Conservation (phyloP, 1,140 invertebrate species). For the Drosophila pandora region DNA sequence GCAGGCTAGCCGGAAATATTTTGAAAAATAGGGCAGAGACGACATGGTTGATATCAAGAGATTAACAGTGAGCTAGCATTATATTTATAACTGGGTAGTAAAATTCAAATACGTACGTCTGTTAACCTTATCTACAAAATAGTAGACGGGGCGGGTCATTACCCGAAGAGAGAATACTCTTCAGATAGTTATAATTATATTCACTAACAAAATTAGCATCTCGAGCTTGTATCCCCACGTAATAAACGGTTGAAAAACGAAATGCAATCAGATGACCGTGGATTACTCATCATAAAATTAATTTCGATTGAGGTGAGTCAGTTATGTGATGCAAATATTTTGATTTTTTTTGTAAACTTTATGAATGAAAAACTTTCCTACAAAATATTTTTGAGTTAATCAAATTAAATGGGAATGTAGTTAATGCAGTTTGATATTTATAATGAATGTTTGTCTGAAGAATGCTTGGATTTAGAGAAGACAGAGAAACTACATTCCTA, state of each 20-base stretch:
- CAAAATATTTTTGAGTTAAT: too few species aligned
- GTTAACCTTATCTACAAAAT: background rate
- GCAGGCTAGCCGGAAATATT: background rate
- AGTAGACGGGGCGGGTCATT: background rate
- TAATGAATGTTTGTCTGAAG: too few species aligned
- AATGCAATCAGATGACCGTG: background rate
- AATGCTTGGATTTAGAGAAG: too few species aligned
- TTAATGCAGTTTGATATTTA: too few species aligned
- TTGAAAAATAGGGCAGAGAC: slow-evolving; percentile 8
- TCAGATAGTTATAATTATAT: too few species aligned
- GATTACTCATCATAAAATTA: slow-evolving; percentile 20
- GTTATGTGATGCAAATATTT: too few species aligned
- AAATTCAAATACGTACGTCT: background rate
- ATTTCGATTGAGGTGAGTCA: slow-evolving; percentile 1
- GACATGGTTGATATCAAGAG: background rate
- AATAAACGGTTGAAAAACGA: background rate
- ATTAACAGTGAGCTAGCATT: background rate
- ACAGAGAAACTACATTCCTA: background rate
- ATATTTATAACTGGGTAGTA: background rate
- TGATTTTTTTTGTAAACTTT: too few species aligned
- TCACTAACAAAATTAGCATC: too few species aligned
- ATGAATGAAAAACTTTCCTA: too few species aligned
- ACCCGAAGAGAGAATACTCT: background rate
- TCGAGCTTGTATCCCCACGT: too few species aligned
- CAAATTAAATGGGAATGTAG: too few species aligned